phyloP scores from a whole-genome alignment of 2,888 invertebrate species.

The Orchesellides sinensis region DNA sequence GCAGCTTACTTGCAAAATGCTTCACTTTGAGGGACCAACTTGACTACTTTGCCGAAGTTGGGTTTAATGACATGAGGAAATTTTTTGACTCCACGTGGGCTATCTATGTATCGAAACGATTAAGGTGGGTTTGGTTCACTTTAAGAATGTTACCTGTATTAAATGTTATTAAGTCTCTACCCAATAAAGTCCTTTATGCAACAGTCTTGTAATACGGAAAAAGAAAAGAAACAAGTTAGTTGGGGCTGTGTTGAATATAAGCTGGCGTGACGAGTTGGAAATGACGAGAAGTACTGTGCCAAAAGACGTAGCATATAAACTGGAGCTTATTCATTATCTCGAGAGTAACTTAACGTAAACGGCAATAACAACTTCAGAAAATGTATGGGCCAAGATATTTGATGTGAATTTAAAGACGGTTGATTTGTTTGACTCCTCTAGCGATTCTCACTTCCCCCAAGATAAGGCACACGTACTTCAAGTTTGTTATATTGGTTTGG shows the following conservation, averaged over 20 bases:
- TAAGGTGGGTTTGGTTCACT: no score
- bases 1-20: conserved; percentile 26
- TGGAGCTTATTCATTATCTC: conserved; percentile 39
- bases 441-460: conserved; percentile 43
- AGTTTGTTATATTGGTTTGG: conserved; percentile 45
- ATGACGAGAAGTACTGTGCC: neutral
- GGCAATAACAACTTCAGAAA: neutral
- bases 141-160: no score
- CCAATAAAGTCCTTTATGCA: no score
- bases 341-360: conserved; percentile 45
- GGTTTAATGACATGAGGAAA: neutral
- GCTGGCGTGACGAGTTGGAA: conserved; percentile 52
- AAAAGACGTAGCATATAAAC: conserved; percentile 24
- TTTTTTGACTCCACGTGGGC: conserved; percentile 47
- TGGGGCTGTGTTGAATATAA: conserved; percentile 30
- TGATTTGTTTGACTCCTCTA: neutral
- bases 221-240: conserved; percentile 26
- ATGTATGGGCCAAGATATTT: neutral
- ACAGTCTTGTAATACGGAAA: conserved; percentile 34
- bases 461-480: conserved; percentile 37
- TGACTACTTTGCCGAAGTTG: conserved; percentile 46
- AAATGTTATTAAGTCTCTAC: no score
- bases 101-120: conserved; percentile 27
- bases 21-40: conserved; percentile 46
- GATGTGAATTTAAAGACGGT: no score